A percentile compares a stretch with the other conserved stretches of the same genome.
phyloP scores from a whole-genome alignment of 2,797 vertebrate species.

The Neostethus bicornis region DNA sequence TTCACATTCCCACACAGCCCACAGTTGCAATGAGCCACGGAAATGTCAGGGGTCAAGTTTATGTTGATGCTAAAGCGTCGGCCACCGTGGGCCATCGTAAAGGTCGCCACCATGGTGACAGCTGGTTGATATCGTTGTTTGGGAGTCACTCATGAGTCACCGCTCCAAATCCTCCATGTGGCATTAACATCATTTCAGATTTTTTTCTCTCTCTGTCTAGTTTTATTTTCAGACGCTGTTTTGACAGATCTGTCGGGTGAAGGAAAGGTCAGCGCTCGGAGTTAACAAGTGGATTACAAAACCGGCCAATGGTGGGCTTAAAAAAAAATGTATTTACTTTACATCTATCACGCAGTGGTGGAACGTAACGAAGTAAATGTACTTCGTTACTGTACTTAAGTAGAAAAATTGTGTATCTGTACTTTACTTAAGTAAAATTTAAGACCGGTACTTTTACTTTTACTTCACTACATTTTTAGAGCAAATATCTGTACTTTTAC shows the following conservation, averaged over 20 bases:
- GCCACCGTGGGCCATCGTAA: conserved; percentile 77
- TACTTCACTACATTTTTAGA: too few species aligned
- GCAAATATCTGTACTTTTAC: too few species aligned
- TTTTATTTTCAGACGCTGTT: conserved; percentile 38
- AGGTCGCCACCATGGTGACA: conserved; percentile 74
- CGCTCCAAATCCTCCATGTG: conserved; percentile 58
- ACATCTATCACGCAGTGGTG: too few species aligned
- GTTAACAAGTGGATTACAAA: too few species aligned
- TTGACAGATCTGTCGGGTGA: conserved; percentile 57
- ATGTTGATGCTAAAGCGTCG: conserved; percentile 67
- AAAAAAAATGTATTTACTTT: too few species aligned
- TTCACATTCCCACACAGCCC: conserved; percentile 26
- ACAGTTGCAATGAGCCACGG: conserved; percentile 55
- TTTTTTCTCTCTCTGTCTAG: conserved; percentile 17
- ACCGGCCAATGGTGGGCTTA: too few species aligned
- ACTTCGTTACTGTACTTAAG: too few species aligned
- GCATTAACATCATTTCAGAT: conserved; percentile 65
- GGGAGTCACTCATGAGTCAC: conserved; percentile 64
- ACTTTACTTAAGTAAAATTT: too few species aligned
- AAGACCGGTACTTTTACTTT: too few species aligned
- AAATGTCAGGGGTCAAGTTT: conserved; percentile 83
- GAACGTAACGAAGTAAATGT: too few species aligned
- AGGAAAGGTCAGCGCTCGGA: conserved; percentile 51
- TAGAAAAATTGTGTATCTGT: too few species aligned
- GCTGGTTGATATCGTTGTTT: conserved; percentile 65